Evolutionary conservation across 2,797 vertebrate genomes (phyloP), one percentile per base, ranked within the genome.

Genomic region (Lophius americanus): DNA sequence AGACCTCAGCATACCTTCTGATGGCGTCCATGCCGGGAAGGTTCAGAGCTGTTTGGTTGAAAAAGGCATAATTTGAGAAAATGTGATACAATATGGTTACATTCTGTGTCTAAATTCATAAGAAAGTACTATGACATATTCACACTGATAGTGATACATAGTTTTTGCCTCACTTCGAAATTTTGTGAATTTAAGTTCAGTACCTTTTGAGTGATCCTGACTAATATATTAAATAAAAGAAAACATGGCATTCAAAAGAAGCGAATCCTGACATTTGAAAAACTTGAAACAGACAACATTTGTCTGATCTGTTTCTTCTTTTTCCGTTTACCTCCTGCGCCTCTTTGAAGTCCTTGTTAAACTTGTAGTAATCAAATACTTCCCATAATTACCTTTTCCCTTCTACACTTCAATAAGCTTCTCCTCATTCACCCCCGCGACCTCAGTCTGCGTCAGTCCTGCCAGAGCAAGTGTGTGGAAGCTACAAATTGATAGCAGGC

Each of bases 401-500:
- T 23, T 23, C 23, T 23, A 23, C 23, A 23, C 23, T 23, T 23
- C 23, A 23, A 23, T 23, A 23, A 23, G 23, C 23, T 53, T 50
- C 42, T 35, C 61, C 35, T 36, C 6, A 48, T 53, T 67, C 14
- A 14, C 58, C 62, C 44, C 54, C 80, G 68, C 69, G 83, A 65
- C 83, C 83, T 90, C 86, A 70, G 36, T 76, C 13, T 13, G 70
- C 84, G 83, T 85, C 83, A 39, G 61, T 75, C 59, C 51, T 76
- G 65, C 53, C 56, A 33, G 4, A 48, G 55, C 51, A 51, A 0
- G 53, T 68, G 74, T 42, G 66, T 53, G 11, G 32, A 3, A 49
- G 54, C n/a, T 81, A 74, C 73, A 88, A 83, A 91, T 82, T 85
- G 79, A 88, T 68, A 79, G 74, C 83, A 90, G 85, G 52, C 75